phyloP scores from a whole-genome alignment of 2,888 invertebrate genomes.

The Iphiclides podalirius region DNA sequence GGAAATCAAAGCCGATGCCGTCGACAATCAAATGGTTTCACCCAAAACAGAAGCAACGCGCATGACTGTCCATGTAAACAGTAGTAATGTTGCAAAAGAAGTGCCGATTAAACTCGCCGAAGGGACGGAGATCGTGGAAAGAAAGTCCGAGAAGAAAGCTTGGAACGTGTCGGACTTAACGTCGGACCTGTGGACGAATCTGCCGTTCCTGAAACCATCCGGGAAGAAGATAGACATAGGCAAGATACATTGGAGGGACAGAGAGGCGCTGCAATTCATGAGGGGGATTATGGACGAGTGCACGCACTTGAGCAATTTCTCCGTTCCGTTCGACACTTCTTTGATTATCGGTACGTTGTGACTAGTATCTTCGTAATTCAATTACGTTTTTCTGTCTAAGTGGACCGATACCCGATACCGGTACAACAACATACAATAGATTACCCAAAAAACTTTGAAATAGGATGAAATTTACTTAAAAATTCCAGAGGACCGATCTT shows the following conservation, averaged over 20 bases:
- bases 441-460: too few relatives aligned
- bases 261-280: constrained; percentile 95
- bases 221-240: constrained; percentile 77
- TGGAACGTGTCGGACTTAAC: constrained; percentile 66
- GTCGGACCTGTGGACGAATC: constrained; percentile 57
- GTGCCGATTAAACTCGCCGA: constrained; percentile 19
- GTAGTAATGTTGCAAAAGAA: constrained; percentile 12
- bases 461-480: too few relatives aligned
- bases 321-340: constrained; percentile 91
- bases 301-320: constrained; percentile 96
- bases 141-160: constrained; percentile 43
- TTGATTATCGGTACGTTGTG: constrained; percentile 85
- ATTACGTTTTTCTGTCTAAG: too few relatives aligned
- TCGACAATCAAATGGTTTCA: too few relatives aligned
- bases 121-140: constrained; percentile 29
- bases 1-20: not conserved
- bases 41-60: too few relatives aligned
- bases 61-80: too few relatives aligned
- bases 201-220: constrained; percentile 56
- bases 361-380: too few relatives aligned
- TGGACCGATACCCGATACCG: too few relatives aligned
- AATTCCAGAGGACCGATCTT: too few relatives aligned
- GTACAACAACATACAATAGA: too few relatives aligned
- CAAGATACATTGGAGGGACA: constrained; percentile 85
- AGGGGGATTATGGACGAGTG: constrained; percentile 99